Evolutionary conservation across 2,113 vertebrate genomes (phyloP), one percentile per base, ranked within the genome.

Genomic region (Lontra canadensis): DNA sequence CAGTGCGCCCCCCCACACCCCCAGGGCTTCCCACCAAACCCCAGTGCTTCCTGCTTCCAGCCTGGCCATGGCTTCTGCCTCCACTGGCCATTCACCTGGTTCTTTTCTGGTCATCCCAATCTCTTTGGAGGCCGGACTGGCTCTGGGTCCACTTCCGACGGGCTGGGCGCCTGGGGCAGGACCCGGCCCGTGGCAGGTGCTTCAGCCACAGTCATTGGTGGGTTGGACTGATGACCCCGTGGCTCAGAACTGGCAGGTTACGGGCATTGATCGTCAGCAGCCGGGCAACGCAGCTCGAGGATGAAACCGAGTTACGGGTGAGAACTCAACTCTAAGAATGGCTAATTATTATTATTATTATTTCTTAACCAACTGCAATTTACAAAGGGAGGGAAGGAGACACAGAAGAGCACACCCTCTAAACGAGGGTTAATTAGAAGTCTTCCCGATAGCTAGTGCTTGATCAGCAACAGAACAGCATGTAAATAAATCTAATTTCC

Each of bases 401-500:
- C 94, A 90, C 96, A 96, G 95, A 98, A 98, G 96, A 98, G 97
- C 55, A n/a, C 92, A 98, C 98, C 98, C 99, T 98, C 97, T 98
- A 99, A 99, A 99, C 98, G 98, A 99, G 99, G 99, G 98, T 99
- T 99, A 99, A 99, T 99, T 99, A 99, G 99, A 99, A 99, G 98
- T 98, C 99, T 99, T 99, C 98, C 98, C 96, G 98, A 99, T 99
- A 98, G 98, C 97, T 93, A 57, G 97, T 98, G 98, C 98, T 99
- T 99, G 99, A 98, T 99, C 98, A 99, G 99, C 99, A 99, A 98
- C 98, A 98, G 99, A 99, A 99, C 97, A 96, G 99, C 97, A 76
- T 98, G 99, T 99, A 99, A 99, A 99, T 99, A 99, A 99, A 99
- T 99, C 99, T 99, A 99, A 99, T 99, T 99, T 99, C 98, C 99